These are phyloP conservation scores for Pemphigus obesinymphae DNA, from an alignment of 1,140 invertebrate species.

Conservation along the genomic window DNA sequence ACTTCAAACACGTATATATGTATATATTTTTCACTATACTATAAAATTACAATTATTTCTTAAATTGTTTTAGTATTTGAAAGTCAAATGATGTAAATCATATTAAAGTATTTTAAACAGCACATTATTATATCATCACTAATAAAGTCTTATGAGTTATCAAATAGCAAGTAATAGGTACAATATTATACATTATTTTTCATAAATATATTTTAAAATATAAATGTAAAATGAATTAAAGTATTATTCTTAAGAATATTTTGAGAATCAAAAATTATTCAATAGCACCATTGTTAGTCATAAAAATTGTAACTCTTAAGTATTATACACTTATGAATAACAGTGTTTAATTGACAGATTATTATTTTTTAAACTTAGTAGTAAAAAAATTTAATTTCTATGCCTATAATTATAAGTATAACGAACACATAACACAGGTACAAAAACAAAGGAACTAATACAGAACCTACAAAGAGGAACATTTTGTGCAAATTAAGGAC, in stretches of 20 bases:
- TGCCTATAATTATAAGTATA: background rate
- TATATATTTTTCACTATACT: background rate
- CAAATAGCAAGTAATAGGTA: background rate
- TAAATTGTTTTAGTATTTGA: background rate
- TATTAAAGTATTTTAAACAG: background rate
- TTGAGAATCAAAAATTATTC: background rate
- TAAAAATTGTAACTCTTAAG: background rate
- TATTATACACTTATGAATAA: background rate
- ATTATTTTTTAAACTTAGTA: background rate
- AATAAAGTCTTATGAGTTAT: background rate
- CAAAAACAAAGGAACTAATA: conserved; percentile 26
- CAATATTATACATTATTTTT: background rate
- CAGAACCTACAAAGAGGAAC: conserved; percentile 4
- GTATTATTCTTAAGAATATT: background rate
- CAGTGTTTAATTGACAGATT: background rate
- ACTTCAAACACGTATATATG: too few relatives aligned
- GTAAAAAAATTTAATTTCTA: background rate
- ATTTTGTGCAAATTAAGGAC: background rate
- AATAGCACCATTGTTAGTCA: conserved; percentile 12
- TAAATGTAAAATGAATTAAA: background rate
- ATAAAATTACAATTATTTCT: background rate
- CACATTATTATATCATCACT: background rate
- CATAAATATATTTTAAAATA: background rate
- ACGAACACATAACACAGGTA: conserved; percentile 5
- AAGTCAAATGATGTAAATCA: background rate